Conservation (phyloP, 1,140 invertebrate genomes). For the Eupeodes corollae region DNA sequence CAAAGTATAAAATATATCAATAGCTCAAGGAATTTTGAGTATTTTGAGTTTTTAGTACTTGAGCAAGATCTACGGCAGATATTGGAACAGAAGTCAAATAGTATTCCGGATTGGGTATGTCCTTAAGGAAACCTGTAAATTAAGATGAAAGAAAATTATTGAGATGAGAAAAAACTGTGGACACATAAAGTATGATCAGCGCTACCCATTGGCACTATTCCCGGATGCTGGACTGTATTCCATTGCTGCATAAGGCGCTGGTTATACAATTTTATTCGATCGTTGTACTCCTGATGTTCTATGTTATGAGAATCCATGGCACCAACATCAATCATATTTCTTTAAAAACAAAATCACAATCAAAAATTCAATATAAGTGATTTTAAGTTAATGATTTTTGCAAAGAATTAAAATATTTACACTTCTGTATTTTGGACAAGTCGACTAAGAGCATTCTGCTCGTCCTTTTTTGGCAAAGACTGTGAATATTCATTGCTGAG, state of each 20-base stretch:
- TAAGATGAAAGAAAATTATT: too few relatives aligned
- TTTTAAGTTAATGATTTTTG: slow-evolving; percentile 29
- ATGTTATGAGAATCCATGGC: slow-evolving; percentile 62
- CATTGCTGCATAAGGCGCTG: slow-evolving; percentile 46
- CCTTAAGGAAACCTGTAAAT: slow-evolving; percentile 23
- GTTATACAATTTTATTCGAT: slow-evolving; percentile 59
- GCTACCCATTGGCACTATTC: slow-evolving; percentile 18
- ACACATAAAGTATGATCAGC: too few relatives aligned
- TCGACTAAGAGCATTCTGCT: slow-evolving; percentile 75
- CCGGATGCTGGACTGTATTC: slow-evolving; percentile 31
- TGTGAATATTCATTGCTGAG: slow-evolving; percentile 48
- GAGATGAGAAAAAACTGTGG: too few relatives aligned
- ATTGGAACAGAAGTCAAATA: slow-evolving; percentile 32
- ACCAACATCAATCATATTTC: slow-evolving; percentile 74
- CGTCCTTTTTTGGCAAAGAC: slow-evolving; percentile 68
- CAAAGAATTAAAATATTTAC: slow-evolving; percentile 41
- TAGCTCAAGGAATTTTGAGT: too few relatives aligned
- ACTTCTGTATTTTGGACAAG: slow-evolving; percentile 80
- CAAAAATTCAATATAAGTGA: slow-evolving; percentile 3
- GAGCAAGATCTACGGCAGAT: slow-evolving; percentile 22
- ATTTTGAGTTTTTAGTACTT: neutral
- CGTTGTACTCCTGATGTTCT: slow-evolving; percentile 68
- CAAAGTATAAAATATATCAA: neutral
- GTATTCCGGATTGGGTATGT: slow-evolving; percentile 28
- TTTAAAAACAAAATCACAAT: slow-evolving; percentile 30